Base-by-base conservation (phyloP, 2,797 vertebrate genomes). In the Pelobates cultripes region DNA sequence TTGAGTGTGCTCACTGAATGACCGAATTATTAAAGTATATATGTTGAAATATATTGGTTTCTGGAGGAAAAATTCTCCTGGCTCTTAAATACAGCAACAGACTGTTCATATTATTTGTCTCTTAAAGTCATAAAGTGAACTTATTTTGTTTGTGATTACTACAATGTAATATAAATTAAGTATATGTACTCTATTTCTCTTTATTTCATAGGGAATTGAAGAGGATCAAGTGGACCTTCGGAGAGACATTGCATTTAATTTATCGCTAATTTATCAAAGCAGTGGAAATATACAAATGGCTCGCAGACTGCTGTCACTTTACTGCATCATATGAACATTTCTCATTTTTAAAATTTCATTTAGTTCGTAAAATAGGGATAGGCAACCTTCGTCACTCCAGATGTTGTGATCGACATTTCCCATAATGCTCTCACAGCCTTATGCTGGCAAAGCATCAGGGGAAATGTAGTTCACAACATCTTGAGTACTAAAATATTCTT, bases 201-300 rank as follows among this genome's bases (percentile, higher is more conserved):
- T 80, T 81, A 0, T 78, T 75, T 5, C 78, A 85, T 76, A 96
- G 95, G 96, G 96, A 72, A 95, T 96, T 83, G 96, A 95, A 69
- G 85, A 88, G 0, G 95, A 96, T 85, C 95, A 97, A 86, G 91
- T 96, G 81, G 96, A 97, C 86, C 86, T 97, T 82, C 89, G 92
- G 81, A 92, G 93, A 91, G 96, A 97, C 80, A 90, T 94, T 64
- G 95, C 95, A 83, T 96, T 93, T 88, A 97, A 97, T 86, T 89
- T 96, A 84, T 94, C 94, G 0, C 91, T 96, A 40, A 95, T 97
- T 82, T 96, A 96, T 86, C 96, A 95, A 87, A 91, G 90, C 85
- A 96, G 94, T 12, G 95, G 95, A 60, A 97, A 97, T 76, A 87
- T 43, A 0, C 90, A 90, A 70, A 94, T 97, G 95, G 95, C 94